phyloP scores from a whole-genome alignment of 2,888 invertebrate species.

The Eutolmus rufibarbis region DNA sequence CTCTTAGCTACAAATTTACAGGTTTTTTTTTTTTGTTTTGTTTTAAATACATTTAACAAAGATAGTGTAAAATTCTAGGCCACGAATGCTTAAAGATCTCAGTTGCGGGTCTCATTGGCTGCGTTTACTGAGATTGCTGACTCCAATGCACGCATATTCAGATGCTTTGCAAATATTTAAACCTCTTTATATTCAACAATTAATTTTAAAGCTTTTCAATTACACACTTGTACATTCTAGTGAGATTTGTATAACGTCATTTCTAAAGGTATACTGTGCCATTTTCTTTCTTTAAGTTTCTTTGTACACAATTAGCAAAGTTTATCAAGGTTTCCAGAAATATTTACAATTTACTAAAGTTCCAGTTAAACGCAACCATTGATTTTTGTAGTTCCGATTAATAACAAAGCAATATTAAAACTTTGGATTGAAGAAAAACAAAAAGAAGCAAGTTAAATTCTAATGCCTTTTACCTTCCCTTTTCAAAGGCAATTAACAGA shows the following conservation, averaged over 20 bases:
- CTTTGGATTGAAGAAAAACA: neutral
- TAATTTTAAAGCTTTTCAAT: neutral
- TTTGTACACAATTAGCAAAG: neutral
- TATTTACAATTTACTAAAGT: neutral
- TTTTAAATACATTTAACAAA: conserved; percentile 30
- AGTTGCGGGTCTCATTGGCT: neutral
- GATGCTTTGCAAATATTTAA: neutral
- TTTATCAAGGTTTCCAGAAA: neutral
- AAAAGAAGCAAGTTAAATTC: too few relatives aligned
- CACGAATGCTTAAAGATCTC: conserved; percentile 30
- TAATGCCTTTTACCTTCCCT: too few relatives aligned
- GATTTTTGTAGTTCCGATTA: neutral
- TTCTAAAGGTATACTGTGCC: neutral
- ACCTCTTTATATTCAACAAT: neutral
- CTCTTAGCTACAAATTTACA: conserved; percentile 21
- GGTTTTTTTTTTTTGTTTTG: neutral
- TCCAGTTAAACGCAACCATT: neutral
- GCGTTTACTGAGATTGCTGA: neutral
- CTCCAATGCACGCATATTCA: neutral
- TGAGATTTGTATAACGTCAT: neutral
- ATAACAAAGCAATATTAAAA: neutral
- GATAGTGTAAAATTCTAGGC: conserved; percentile 42
- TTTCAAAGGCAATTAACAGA: too few relatives aligned
- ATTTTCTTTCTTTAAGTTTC: neutral
- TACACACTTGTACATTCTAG: neutral